Base-by-base conservation (phyloP, 1,140 invertebrate genomes). In the Portunus trituberculatus region DNA sequence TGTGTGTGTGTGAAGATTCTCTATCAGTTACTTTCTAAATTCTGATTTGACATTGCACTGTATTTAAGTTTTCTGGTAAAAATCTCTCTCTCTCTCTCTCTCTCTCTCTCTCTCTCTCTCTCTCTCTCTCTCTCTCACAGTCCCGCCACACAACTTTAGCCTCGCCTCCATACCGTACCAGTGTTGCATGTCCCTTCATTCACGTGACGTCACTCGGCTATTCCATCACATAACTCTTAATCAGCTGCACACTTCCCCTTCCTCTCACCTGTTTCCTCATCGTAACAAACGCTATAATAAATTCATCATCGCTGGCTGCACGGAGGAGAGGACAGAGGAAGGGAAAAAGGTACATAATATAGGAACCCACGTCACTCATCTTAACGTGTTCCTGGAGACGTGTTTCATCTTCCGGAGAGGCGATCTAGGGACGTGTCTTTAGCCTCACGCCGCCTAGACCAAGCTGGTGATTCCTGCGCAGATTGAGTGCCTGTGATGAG, bases 81-180 rank as follows among this genome's bases (percentile, higher is more conserved):
- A 20, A 2, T 76, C 67, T 76, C 67, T 76, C 67, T 76, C 67
- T 76, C 67, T 76, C 67, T 76, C 67, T 76, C 67, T 76, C 67
- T 76, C 67, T 76, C 67, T 76, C 67, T 76, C 67, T 76, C 67
- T 76, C 67, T 76, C 67, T 76, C 67, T 76, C 67, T 76, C 67
- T n/a, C 67, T 76, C 67, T 76, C 67, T 76, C 67, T 76, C 20
- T 76, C 67, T 16, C 20, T 16, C 67, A 20, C 67, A 20, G 67
- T 76, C n/a, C 67, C 6, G 67, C 67, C 67, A 76, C 67, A 76
- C 67, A 76, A 76, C 67, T 76, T 76, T 76, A 76, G 12, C 16
- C 20, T n/a, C 67, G 25, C 67, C 25, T 25, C 20, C 67, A n/a
- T 76, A n/a, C 59, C 6, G 59, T 8, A 25, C 52, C 52, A 59